phyloP scores from a whole-genome alignment of 2,888 invertebrate species.

The Harpalus rufipes region DNA sequence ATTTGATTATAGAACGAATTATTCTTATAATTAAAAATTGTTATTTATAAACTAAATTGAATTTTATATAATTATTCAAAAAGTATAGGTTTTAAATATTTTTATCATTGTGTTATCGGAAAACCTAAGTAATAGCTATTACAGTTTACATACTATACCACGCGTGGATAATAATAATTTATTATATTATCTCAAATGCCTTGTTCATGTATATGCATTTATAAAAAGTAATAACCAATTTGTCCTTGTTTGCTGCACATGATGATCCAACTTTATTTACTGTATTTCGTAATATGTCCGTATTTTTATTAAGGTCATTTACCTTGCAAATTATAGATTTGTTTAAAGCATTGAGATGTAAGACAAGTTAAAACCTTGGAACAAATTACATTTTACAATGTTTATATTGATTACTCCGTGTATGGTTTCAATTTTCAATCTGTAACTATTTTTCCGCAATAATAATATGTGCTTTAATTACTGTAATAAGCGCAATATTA shows the following conservation, averaged over 20 bases:
- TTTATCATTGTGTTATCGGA: too few species aligned
- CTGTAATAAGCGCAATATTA: background rate
- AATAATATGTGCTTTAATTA: background rate
- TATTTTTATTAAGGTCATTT: conserved; percentile 1
- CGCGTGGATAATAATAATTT: conserved; percentile 15
- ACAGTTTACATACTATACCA: background rate
- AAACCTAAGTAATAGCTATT: too few species aligned
- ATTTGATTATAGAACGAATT: too few species aligned
- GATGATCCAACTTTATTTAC: conserved; percentile 4
- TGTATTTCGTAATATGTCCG: background rate
- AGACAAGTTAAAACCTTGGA: background rate
- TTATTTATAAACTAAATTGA: too few species aligned
- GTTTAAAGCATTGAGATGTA: conserved; percentile 8
- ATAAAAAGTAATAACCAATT: conserved; percentile 4
- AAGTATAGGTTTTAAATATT: too few species aligned
- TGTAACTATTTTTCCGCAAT: background rate
- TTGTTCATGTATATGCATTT: background rate
- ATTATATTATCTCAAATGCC: conserved; percentile 5
- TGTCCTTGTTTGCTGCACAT: conserved; percentile 1
- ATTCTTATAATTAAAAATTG: too few species aligned
- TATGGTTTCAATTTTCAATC: background rate
- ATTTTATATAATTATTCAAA: too few species aligned
- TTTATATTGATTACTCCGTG: background rate
- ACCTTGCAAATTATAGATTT: background rate
- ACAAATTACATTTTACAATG: background rate